phyloP scores from a whole-genome alignment of 2,888 invertebrate genomes.

The Eristalis pertinax region DNA sequence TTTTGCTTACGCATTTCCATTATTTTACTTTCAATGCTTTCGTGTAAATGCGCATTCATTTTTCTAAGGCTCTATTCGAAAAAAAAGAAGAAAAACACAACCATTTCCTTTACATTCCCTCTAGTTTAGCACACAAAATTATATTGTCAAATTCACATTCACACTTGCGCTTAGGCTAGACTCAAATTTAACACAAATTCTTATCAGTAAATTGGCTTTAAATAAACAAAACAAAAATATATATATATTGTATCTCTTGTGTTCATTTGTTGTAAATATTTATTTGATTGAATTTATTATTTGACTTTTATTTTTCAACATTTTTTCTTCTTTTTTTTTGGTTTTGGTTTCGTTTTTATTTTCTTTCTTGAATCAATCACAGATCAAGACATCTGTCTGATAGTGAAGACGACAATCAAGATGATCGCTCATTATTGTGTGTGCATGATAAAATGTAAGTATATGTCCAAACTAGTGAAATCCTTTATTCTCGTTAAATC shows the following conservation, averaged over 20 bases:
- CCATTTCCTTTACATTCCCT: not conserved
- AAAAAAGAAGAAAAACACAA: not conserved
- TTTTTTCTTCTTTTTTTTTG: conserved; percentile 31
- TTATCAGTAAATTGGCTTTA: conserved; percentile 37
- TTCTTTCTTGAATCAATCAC: conserved; percentile 68
- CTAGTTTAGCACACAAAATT: not conserved
- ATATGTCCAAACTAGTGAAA: conserved; percentile 31
- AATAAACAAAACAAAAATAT: conserved; percentile 22
- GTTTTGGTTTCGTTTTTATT: conserved; percentile 59
- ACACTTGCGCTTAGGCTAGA: not conserved
- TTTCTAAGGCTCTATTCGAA: not conserved
- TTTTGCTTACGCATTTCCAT: not conserved
- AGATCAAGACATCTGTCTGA: conserved; percentile 81
- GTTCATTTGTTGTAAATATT: conserved; percentile 34
- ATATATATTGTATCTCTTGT: conserved; percentile 6
- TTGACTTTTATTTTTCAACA: conserved; percentile 25
- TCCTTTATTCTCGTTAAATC: not conserved
- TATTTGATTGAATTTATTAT: conserved; percentile 25
- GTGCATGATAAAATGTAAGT: conserved; percentile 81
- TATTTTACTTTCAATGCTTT: not conserved
- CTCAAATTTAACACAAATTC: not conserved
- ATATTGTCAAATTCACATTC: not conserved
- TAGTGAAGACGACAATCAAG: conserved; percentile 82
- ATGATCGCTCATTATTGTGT: conserved; percentile 79
- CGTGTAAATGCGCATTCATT: not conserved